Percentiles rank a stretch among this genome's conserved stretches.
Evolutionary conservation across 2,888 invertebrate genomes (phyloP).

Genomic region (Anorthoa munda): DNA sequence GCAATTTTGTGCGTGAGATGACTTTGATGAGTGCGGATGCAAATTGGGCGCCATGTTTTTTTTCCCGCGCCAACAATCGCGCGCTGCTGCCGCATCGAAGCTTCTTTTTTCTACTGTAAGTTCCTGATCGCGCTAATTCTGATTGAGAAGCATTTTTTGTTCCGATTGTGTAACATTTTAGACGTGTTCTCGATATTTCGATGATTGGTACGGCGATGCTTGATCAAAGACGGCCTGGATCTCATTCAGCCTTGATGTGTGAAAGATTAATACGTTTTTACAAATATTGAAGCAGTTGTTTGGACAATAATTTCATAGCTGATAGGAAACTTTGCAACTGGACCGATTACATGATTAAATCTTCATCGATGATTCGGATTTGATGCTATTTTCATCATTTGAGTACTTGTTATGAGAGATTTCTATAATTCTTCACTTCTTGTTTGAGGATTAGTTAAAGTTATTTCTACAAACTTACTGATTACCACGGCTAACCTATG

Average conservation of each 20-base stretch:
- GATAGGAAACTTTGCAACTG: constrained; percentile 64
- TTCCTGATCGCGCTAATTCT: constrained; percentile 79
- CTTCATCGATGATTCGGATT: constrained; percentile 46
- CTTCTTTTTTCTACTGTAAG: constrained; percentile 75
- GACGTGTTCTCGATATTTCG: constrained; percentile 69
- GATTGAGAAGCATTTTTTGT: constrained; percentile 79
- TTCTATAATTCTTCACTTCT: neutral
- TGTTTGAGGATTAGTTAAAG: neutral
- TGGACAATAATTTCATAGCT: constrained; percentile 58
- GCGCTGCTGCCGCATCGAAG: constrained; percentile 80
- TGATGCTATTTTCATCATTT: constrained; percentile 24
- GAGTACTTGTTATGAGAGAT: neutral
- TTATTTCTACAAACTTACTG: neutral
- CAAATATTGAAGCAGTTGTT: constrained; percentile 72
- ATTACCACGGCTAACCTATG: neutral
- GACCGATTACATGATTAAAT: constrained; percentile 61
- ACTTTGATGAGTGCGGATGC: constrained; percentile 73
- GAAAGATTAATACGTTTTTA: constrained; percentile 76
- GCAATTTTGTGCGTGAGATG: constrained; percentile 76
- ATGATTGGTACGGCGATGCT: constrained; percentile 71
- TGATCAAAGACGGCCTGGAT: constrained; percentile 77
- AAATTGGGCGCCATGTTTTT: constrained; percentile 80
- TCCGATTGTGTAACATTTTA: constrained; percentile 71
- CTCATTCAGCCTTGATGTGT: constrained; percentile 69
- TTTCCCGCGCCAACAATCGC: constrained; percentile 79